These are phyloP conservation scores for Coptodon rendalli DNA, from an alignment of 2,113 vertebrate species.

Conservation along the genomic window DNA sequence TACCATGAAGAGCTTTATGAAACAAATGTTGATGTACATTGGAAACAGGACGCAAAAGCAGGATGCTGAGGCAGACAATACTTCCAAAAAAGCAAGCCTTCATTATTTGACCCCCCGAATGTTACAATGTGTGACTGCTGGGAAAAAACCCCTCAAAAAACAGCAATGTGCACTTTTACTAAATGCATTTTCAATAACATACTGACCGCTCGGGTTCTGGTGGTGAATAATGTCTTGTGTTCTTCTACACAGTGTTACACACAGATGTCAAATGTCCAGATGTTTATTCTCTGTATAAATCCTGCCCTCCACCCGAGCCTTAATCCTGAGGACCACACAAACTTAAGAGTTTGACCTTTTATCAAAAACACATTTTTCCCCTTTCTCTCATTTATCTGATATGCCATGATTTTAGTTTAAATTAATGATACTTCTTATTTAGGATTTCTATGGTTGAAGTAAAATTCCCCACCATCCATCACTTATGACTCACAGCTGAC, in stretches of 20 bases:
- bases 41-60: not conserved
- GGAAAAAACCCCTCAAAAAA: not conserved
- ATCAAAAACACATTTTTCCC: not conserved
- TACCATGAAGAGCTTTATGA: not conserved
- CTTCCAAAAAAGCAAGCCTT: not conserved
- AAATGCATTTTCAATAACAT: not conserved
- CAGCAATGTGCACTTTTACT: not conserved
- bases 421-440: not conserved
- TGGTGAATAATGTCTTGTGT: not conserved
- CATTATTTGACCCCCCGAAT: not conserved
- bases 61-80: not conserved
- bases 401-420: not conserved
- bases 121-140: not conserved
- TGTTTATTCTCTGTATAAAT: not conserved
- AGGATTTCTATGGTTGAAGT: not conserved
- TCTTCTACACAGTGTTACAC: not conserved
- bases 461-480: not conserved
- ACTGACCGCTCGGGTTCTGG: not conserved
- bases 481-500: not conserved
- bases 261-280: not conserved
- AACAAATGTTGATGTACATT: not conserved
- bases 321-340: not conserved
- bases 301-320: not conserved
- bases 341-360: not conserved
- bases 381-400: not conserved